Evolutionary conservation across 2,888 invertebrate species (phyloP), one percentile per base, ranked within the genome.

Genomic region (Folsomia candida): DNA sequence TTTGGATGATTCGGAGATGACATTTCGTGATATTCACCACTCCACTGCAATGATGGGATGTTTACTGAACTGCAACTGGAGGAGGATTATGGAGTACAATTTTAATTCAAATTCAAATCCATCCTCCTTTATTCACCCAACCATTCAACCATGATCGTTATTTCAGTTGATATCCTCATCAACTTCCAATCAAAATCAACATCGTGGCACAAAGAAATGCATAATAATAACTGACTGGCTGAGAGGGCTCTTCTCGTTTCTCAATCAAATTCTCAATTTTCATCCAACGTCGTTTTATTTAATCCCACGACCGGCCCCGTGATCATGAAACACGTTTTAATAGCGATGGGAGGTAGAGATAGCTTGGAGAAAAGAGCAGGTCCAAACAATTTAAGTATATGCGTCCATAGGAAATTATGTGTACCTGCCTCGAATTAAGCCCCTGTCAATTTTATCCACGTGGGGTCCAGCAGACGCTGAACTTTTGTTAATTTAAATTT

Each of bases 101-200:
- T 62, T 62, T 62, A 29, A 62, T 28, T 62, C 62, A 62, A 62
- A 62, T 62, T 62, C 29, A 62, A 62, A 62, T 28, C 3, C 27
- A 20, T 29, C 26, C 62, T 62, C 29, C 62, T 62, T 62, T 28
- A 62, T 62, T 62, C 29, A 28, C 22, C n/a, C 28, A 67, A 67
- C 69, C 59, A 63, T 69, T 28, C 28, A 67, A 67, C 69, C 59
- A 63, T 69, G 62, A 67, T 69, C 69, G 72, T 72, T 67, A 69
- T 67, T 37, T 64, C 64, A 59, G 64, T 65, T 72, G 54, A 72
- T 63, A 62, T 61, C 69, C 61, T 28, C 62, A 65, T 51, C 27
- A 69, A 37, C 37, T 9, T 37, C 14, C 4, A 37, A 14, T 37
- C 37, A 37, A 26, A 67, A 68, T 72, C 66, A 61, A 20, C 57